Conservation (phyloP, 2,888 invertebrate species). For the Ichneumoninae sp. region DNA sequence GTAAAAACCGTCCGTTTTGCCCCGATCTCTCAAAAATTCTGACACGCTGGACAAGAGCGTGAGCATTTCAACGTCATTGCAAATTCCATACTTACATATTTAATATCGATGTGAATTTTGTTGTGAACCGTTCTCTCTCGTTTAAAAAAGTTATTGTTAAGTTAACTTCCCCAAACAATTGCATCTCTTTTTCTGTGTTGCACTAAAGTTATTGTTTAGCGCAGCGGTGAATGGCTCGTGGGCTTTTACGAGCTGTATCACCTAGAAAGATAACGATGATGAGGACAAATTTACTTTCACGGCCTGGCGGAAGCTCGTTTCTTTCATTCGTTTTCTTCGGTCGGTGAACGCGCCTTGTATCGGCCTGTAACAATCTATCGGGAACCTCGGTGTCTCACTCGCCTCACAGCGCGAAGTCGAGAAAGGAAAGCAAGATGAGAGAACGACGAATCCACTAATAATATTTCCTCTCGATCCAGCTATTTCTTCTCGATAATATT, state of each 20-base stretch:
- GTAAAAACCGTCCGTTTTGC: too few species aligned
- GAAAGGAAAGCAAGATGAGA: conserved; percentile 14
- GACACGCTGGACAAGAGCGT: background rate
- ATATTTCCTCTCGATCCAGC: background rate
- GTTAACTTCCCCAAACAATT: background rate
- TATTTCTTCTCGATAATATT: background rate
- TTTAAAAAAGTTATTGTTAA: background rate
- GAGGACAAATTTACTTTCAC: conserved; percentile 67
- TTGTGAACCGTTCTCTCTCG: background rate
- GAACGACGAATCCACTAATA: background rate
- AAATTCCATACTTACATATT: background rate
- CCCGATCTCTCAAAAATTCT: background rate
- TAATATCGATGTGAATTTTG: background rate
- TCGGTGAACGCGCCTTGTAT: conserved; percentile 55
- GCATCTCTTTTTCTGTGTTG: conserved; percentile 24
- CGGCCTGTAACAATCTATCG: conserved; percentile 28
- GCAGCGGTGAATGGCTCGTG: conserved; percentile 45
- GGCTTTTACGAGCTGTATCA: conserved; percentile 13
- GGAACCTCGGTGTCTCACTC: background rate
- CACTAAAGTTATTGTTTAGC: conserved; percentile 48
- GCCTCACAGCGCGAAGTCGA: background rate
- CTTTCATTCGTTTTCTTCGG: conserved; percentile 58
- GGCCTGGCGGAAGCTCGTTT: conserved; percentile 58
- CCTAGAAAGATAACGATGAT: conserved; percentile 50
- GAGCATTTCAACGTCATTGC: background rate